Percentiles rank a stretch among this genome's conserved stretches.
Conservation (phyloP, 2,797 vertebrate species). For the Alauda arvensis region DNA sequence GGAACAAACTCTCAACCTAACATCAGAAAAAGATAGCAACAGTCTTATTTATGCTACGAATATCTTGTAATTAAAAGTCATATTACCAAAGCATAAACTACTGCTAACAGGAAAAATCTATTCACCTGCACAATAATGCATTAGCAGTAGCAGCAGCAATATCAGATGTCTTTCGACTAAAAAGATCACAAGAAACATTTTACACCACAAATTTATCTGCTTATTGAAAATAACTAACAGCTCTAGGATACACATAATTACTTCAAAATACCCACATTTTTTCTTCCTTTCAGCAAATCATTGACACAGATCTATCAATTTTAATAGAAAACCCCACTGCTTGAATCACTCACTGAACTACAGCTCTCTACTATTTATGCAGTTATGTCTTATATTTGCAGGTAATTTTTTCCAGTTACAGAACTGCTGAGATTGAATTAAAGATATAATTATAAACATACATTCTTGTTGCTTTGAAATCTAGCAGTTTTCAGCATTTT, state of each 20-base stretch:
- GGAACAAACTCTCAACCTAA: slow-evolving; percentile 91
- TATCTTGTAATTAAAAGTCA: slow-evolving; percentile 9
- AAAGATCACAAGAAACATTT: neutral
- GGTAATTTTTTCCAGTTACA: neutral
- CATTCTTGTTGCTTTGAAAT: neutral
- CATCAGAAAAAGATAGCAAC: slow-evolving; percentile 67
- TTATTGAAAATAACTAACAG: neutral
- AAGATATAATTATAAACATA: neutral
- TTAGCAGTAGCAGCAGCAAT: neutral
- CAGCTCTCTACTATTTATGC: neutral
- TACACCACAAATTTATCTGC: neutral
- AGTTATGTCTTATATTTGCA: neutral
- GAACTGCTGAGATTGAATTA: neutral
- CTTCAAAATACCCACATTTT: neutral
- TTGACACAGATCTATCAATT: neutral
- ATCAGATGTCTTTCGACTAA: neutral
- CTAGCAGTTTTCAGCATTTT: neutral
- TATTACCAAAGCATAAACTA: neutral
- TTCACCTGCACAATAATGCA: neutral
- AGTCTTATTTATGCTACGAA: slow-evolving; percentile 40
- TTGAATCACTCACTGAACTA: neutral
- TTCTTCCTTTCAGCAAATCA: neutral
- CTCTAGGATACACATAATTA: neutral
- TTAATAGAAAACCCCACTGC: neutral
- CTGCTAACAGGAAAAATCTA: neutral